A percentile compares a stretch with the other conserved stretches of the same genome.
Evolutionary conservation across 2,888 invertebrate species (phyloP).

Genomic region (Agonopterix subpropinquella): DNA sequence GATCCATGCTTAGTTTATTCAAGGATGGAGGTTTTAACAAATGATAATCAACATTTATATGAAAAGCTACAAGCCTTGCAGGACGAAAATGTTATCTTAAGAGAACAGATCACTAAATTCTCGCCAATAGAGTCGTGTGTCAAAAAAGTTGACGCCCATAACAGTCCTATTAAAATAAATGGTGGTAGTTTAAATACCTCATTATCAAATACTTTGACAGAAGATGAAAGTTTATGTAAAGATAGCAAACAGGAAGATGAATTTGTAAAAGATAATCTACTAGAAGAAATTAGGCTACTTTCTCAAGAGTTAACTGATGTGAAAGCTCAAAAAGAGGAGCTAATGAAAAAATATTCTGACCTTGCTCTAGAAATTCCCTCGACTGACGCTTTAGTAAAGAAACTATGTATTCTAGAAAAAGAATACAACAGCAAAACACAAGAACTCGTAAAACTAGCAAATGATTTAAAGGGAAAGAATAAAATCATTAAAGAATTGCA

Average conservation of each 20-base stretch:
- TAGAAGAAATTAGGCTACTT: conserved; percentile 27
- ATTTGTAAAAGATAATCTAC: conserved; percentile 16
- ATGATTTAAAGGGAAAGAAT: conserved; percentile 27
- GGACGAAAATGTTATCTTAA: conserved; percentile 39
- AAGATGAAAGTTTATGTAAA: conserved; percentile 13
- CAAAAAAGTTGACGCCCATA: conserved; percentile 23
- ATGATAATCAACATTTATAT: conserved; percentile 25
- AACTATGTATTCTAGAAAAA: conserved; percentile 39
- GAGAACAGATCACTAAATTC: conserved; percentile 26
- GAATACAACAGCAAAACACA: conserved; percentile 30
- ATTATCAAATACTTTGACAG: background rate
- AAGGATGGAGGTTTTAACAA: conserved; percentile 25
- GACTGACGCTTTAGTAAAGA: conserved; percentile 36
- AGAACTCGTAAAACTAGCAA: conserved; percentile 35
- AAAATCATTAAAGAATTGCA: conserved; percentile 50
- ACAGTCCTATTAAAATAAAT: conserved; percentile 29
- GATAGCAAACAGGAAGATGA: conserved; percentile 23
- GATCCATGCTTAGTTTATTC: conserved; percentile 22
- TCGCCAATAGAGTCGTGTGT: conserved; percentile 10
- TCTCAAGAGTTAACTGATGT: conserved; percentile 27
- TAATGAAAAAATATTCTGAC: conserved; percentile 43
- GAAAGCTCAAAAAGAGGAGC: conserved; percentile 30
- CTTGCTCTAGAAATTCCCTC: conserved; percentile 40
- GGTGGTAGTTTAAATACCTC: background rate
- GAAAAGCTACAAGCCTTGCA: conserved; percentile 31